Evolutionary conservation across 1,140 invertebrate species (phyloP).

Genomic region (Coelopa frigida): DNA sequence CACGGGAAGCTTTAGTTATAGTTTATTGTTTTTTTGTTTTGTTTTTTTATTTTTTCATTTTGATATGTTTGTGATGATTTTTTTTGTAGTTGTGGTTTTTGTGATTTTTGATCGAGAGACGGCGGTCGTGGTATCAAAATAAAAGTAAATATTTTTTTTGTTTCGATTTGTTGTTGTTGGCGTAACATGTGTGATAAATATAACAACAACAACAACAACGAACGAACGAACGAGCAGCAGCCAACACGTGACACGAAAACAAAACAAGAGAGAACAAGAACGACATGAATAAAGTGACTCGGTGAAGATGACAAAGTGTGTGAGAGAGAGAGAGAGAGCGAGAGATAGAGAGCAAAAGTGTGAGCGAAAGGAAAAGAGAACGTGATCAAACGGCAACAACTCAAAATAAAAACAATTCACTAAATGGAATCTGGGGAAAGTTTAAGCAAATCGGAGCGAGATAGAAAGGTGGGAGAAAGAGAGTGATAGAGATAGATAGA

Average conservation of each 20-base stretch:
- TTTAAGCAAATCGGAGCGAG: no score
- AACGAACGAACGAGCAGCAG: slow-evolving; percentile 25
- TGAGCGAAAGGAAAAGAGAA: no score
- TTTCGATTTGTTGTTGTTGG: slow-evolving; percentile 18
- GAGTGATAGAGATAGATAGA: no score
- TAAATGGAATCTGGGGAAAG: no score
- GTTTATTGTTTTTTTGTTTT: slow-evolving; percentile 3
- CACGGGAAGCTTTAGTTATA: slow-evolving; percentile 50
- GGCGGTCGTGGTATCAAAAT: slow-evolving; percentile 6
- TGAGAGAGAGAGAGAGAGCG: slow-evolving; percentile 15
- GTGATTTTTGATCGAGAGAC: slow-evolving; percentile 2
- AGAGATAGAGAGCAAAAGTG: slow-evolving; percentile 28
- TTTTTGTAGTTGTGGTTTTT: slow-evolving; percentile 15
- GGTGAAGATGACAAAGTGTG: slow-evolving; percentile 15
- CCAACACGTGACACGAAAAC: slow-evolving; percentile 20
- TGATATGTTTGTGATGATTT: slow-evolving; percentile 3
- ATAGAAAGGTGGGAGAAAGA: no score
- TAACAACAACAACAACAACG: slow-evolving; percentile 18
- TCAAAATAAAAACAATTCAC: no score
- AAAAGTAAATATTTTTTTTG: slow-evolving; percentile 9
- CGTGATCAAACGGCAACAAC: no score
- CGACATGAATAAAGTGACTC: no score
- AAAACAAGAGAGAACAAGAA: slow-evolving; percentile 16
- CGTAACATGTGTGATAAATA: slow-evolving; percentile 7
- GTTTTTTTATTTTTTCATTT: slow-evolving; percentile 3